Percentiles rank a stretch among this genome's conserved stretches.
phyloP scores from a whole-genome alignment of 2,888 invertebrate genomes.

The Melipona beecheii region DNA sequence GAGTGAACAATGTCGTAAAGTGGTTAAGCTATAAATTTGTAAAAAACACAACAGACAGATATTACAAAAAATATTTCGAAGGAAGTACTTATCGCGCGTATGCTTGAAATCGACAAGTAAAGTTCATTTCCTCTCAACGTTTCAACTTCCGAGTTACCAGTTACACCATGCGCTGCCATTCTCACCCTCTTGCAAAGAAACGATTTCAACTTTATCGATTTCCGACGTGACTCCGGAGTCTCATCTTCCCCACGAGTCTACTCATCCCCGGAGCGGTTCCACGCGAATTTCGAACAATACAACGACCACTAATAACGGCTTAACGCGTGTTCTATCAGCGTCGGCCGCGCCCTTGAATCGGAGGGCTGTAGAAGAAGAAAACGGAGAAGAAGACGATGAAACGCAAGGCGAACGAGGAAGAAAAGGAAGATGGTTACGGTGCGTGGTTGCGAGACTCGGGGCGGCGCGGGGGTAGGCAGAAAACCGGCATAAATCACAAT shows the following conservation, averaged over 20 bases:
- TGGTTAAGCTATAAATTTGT: no score
- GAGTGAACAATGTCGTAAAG: no score
- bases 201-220: background rate
- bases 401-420: slow-evolving; percentile 20
- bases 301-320: slow-evolving; percentile 62
- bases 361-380: slow-evolving; percentile 17
- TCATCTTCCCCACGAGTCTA: slow-evolving; percentile 5
- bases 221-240: background rate
- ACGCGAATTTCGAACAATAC: slow-evolving; percentile 62
- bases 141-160: background rate
- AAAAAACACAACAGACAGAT: no score
- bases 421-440: background rate
- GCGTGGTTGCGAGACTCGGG: background rate
- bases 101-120: background rate
- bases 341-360: slow-evolving; percentile 37
- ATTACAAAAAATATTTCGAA: no score
- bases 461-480: slow-evolving; percentile 37
- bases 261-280: slow-evolving; percentile 7
- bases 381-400: slow-evolving; percentile 36
- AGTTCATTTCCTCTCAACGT: background rate
- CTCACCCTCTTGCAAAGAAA: background rate
- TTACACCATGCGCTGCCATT: background rate
- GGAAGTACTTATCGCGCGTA: no score
- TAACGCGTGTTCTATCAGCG: slow-evolving; percentile 69
- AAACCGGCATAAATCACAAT: slow-evolving; percentile 77